phyloP scores from a whole-genome alignment of 2,888 invertebrate species.

The Leptodirus hochenwartii region DNA sequence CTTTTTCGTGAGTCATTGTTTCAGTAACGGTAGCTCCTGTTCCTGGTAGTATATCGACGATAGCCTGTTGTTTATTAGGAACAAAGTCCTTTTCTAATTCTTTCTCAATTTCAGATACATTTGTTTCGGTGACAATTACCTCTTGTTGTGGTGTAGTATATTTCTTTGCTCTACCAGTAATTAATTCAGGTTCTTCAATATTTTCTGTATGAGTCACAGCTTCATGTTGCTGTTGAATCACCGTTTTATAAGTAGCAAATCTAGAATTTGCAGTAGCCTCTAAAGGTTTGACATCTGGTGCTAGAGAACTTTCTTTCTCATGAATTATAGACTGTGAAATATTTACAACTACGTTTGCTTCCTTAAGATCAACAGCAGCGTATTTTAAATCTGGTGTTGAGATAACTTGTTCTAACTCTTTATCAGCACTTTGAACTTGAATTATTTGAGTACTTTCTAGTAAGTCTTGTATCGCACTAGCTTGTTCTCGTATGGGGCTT shows the following conservation, averaged over 20 bases:
- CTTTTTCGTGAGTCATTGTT: slow-evolving; percentile 31
- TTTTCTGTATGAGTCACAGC: slow-evolving; percentile 27
- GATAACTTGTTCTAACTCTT: slow-evolving; percentile 26
- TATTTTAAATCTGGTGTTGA: slow-evolving; percentile 21
- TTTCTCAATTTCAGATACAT: slow-evolving; percentile 35
- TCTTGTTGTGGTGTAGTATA: slow-evolving; percentile 30
- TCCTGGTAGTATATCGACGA: slow-evolving; percentile 33
- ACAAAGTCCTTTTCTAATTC: slow-evolving; percentile 30
- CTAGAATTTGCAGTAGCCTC: slow-evolving; percentile 25
- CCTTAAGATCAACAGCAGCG: slow-evolving; percentile 21
- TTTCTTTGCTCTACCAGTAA: slow-evolving; percentile 30
- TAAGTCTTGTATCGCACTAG: slow-evolving; percentile 28
- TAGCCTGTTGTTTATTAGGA: slow-evolving; percentile 33
- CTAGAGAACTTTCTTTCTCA: slow-evolving; percentile 28
- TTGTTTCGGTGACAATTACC: slow-evolving; percentile 32
- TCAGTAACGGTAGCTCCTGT: slow-evolving; percentile 43
- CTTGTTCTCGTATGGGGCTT: slow-evolving; percentile 27
- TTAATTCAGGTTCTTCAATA: slow-evolving; percentile 24
- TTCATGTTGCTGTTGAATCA: slow-evolving; percentile 29
- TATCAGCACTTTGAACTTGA: slow-evolving; percentile 31
- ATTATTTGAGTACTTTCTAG: slow-evolving; percentile 35
- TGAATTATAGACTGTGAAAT: slow-evolving; percentile 26
- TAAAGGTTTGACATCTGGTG: slow-evolving; percentile 23
- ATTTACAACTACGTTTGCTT: slow-evolving; percentile 23
- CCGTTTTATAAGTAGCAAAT: slow-evolving; percentile 28